Conservation (phyloP, 2,797 vertebrate species). For the Salmo trutta region DNA sequence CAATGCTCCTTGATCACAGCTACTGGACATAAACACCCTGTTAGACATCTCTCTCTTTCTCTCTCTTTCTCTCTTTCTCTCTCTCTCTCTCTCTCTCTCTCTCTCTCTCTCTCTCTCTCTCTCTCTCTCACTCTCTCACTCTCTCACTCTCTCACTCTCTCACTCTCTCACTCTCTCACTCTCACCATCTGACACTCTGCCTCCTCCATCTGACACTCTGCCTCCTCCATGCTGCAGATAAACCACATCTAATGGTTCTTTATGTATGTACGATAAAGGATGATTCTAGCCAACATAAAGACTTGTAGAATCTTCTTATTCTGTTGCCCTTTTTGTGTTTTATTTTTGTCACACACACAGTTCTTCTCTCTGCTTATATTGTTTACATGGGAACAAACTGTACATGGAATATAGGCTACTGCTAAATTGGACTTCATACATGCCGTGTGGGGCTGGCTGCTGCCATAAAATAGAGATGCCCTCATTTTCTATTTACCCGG, state of each 20-base stretch:
- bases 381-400: background rate
- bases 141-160: background rate
- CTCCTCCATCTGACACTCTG: background rate
- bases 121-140: background rate
- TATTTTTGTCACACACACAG: too few relatives aligned
- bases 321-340: too few relatives aligned
- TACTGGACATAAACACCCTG: conserved; percentile 10
- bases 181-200: background rate
- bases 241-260: background rate
- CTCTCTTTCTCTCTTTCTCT: too few relatives aligned
- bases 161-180: background rate
- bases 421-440: background rate
- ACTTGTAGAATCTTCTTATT: too few relatives aligned
- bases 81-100: too few relatives aligned
- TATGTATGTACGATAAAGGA: too few relatives aligned
- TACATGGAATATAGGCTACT: background rate
- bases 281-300: too few relatives aligned
- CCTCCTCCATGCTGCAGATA: background rate
- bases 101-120: background rate
- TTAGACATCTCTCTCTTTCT: background rate
- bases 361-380: background rate
- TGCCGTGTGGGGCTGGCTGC: background rate
- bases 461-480: conserved; percentile 55
- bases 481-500: conserved; percentile 54
- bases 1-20: conserved; percentile 19